These are phyloP conservation scores for Polydesmus complanatus DNA, from an alignment of 2,888 invertebrate genomes.

Conservation along the genomic window DNA sequence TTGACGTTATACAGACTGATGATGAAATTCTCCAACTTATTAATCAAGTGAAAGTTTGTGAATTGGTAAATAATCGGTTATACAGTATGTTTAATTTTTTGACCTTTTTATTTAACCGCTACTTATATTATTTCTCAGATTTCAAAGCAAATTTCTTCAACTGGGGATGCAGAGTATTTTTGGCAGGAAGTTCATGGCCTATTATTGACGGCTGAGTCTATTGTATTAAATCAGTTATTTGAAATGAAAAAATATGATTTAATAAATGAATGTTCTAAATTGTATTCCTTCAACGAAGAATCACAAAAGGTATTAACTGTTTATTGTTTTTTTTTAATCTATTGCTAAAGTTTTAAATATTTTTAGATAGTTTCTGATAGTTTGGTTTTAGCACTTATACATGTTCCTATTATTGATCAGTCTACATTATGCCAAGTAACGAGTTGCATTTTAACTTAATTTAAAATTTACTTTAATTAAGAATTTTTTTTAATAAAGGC, in stretches of 20 bases:
- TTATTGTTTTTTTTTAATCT: no score
- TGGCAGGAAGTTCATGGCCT: neutral
- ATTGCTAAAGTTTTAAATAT: neutral
- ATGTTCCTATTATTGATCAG: neutral
- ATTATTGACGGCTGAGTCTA: neutral
- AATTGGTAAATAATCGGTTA: neutral
- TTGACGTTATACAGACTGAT: neutral
- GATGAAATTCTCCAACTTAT: neutral
- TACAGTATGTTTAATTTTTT: neutral
- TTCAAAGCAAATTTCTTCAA: neutral
- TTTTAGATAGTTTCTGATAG: neutral
- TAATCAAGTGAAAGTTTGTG: neutral
- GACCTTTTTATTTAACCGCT: neutral
- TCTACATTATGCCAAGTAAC: neutral
- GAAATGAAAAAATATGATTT: neutral
- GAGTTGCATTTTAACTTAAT: neutral
- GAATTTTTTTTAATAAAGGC: neutral
- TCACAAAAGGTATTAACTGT: neutral
- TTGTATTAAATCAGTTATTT: neutral
- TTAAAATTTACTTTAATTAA: neutral
- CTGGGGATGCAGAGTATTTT: neutral
- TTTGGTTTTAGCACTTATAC: neutral
- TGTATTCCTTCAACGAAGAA: neutral
- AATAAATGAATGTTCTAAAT: neutral
- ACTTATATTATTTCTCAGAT: neutral